Base-by-base conservation (phyloP, 2,797 vertebrate species). In the Acrocephalus scirpaceus region DNA sequence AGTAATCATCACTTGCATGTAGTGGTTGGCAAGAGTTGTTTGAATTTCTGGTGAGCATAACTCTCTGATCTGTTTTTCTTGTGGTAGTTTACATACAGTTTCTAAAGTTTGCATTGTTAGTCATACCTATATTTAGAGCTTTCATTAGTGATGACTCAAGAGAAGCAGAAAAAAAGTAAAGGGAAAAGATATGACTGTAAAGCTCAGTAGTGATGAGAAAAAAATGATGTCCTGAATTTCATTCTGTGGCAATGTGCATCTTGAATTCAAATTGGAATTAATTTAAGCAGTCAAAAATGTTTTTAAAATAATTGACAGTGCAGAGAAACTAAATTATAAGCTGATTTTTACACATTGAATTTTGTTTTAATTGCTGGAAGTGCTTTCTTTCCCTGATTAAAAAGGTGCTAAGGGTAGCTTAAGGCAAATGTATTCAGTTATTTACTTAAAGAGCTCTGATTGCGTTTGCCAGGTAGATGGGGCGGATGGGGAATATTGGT, bases 111-210 rank as follows among this genome's bases (percentile, higher is more conserved):
- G 96, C 95, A 93, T 96, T 96, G 96, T 98, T 98, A 98, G 97
- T 98, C 97, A 97, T 96, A 88, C 94, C 94, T 97, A 97, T 97
- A 97, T 98, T 98, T 98, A 97, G 97, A 96, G 91, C 80, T 95
- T 97, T 90, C 95, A 96, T 97, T 96, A 97, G 42, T 82, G 26
- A 95, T 95, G 95, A 94, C 71, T 97, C 90, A 95, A 93, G 95
- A 90, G 30, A 93, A 93, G 91, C n/a, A 90, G 78, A 61, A 94
- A 91, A 94, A 94, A 92, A 88, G 65, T 42, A 76, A 86, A 80
- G 62, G 72, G 29, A 67, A 90, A 97, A 93, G 45, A 95, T 93
- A 94, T 60, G 56, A 74, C 78, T 89, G 56, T 74, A 92, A 92
- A 92, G 56, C 57, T 88, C 81, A 40, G 48, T 62, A 88, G 86